Evolutionary conservation across 35 echinoderm and acorn worm genomes (phyloP).

Genomic region (Ophiothrix spiculata): DNA sequence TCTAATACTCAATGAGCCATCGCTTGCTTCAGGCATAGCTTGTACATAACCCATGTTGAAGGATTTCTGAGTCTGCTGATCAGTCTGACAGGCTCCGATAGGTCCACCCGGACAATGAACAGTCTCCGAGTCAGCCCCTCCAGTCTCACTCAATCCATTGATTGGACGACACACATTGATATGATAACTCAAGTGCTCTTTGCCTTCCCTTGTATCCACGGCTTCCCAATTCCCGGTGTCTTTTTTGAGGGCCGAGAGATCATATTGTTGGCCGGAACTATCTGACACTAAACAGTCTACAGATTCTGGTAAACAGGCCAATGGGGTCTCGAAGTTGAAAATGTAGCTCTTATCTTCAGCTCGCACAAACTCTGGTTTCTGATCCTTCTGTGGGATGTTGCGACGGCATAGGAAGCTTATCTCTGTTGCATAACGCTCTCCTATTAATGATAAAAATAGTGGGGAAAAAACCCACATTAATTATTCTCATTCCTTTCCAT

Average conservation of each 20-base stretch:
- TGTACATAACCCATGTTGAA: slow-evolving; percentile 87
- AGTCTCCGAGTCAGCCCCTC: slow-evolving; percentile 26
- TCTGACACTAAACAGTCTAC: slow-evolving; percentile 95
- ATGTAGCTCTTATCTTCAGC: slow-evolving; percentile 52
- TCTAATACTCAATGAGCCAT: slow-evolving; percentile 77
- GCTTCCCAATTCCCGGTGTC: slow-evolving; percentile 93
- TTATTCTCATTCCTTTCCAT: no score
- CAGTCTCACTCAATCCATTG: slow-evolving; percentile 20
- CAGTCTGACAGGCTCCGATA: slow-evolving; percentile 86
- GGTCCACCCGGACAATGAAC: slow-evolving; percentile 46
- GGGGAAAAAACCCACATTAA: no score
- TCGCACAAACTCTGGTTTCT: slow-evolving; percentile 50
- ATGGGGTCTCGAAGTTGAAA: slow-evolving; percentile 79
- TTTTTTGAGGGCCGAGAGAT: slow-evolving; percentile 85
- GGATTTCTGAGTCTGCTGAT: neutral
- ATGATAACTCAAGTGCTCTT: slow-evolving; percentile 60
- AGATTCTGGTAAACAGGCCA: slow-evolving; percentile 80
- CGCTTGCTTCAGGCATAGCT: slow-evolving; percentile 84
- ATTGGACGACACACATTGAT: slow-evolving; percentile 90
- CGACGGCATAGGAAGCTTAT: slow-evolving; percentile 85
- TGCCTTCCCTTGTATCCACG: slow-evolving; percentile 64
- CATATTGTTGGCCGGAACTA: slow-evolving; percentile 76
- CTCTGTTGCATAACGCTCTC: slow-evolving; percentile 28
- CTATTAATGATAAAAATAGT: no score
- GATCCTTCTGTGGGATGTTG: slow-evolving; percentile 37